A percentile compares a stretch with the other conserved stretches of the same genome.
These are phyloP conservation scores for Drosophila austrosaltans DNA, from an alignment of 2,888 invertebrate species.

Conservation along the genomic window DNA sequence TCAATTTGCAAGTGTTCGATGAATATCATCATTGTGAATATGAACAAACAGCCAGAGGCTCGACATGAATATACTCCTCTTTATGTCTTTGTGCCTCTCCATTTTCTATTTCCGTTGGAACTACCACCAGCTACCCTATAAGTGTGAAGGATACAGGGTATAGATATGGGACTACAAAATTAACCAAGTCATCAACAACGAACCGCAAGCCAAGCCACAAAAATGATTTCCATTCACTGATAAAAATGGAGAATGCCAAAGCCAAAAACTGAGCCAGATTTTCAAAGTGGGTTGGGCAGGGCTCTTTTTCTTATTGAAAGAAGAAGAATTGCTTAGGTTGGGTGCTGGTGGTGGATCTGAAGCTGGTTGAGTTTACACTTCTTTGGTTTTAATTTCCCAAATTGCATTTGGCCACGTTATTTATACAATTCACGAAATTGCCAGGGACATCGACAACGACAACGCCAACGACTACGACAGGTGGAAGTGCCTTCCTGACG, in stretches of 20 bases:
- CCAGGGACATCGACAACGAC: constrained; percentile 27
- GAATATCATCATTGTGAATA: neutral
- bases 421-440: constrained; percentile 53
- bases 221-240: constrained; percentile 53
- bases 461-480: constrained; percentile 22
- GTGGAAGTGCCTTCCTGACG: constrained; percentile 26
- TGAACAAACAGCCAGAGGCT: neutral
- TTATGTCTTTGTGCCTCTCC: neutral
- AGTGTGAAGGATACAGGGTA: neutral
- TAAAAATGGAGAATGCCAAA: constrained; percentile 38
- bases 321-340: neutral
- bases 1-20: neutral
- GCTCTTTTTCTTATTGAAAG: neutral
- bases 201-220: constrained; percentile 45
- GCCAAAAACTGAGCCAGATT: constrained; percentile 24
- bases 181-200: constrained; percentile 18
- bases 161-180: constrained; percentile 30
- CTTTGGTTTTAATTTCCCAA: constrained; percentile 70
- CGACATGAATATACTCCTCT: neutral
- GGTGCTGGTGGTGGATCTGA: neutral
- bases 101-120: too few relatives aligned
- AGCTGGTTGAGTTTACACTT: constrained; percentile 36
- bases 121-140: too few relatives aligned
- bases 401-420: constrained; percentile 62
- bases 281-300: neutral